These are phyloP conservation scores for Campoplex nolae DNA, from an alignment of 2,888 invertebrate species.

Conservation along the genomic window DNA sequence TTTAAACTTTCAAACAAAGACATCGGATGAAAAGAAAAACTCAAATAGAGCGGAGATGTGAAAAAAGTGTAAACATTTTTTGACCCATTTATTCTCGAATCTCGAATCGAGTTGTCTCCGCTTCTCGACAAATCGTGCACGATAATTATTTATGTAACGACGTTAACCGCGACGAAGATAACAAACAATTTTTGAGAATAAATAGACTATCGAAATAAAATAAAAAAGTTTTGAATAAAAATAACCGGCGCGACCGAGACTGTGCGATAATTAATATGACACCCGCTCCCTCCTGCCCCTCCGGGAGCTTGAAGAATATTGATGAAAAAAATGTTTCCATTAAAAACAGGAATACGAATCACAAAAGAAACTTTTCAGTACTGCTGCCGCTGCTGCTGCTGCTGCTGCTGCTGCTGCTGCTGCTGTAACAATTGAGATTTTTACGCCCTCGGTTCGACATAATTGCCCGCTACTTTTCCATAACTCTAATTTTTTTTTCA, in stretches of 20 bases:
- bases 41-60: background rate
- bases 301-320: background rate
- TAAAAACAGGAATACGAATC: background rate
- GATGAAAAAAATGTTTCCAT: background rate
- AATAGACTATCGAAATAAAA: background rate
- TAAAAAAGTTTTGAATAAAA: background rate
- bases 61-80: background rate
- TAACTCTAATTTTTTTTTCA: background rate
- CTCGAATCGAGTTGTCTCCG: background rate
- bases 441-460: constrained; percentile 7
- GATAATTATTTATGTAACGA: background rate
- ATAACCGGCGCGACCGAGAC: background rate
- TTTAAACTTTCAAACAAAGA: too few relatives aligned
- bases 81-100: background rate
- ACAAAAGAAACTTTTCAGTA: background rate
- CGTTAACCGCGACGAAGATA: background rate
- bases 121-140: background rate
- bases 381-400: too few relatives aligned
- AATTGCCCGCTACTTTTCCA: constrained; percentile 19
- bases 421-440: background rate
- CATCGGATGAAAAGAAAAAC: too few relatives aligned
- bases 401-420: too few relatives aligned
- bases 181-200: background rate
- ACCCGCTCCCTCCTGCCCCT: background rate
- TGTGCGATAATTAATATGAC: background rate